phyloP scores from a whole-genome alignment of 2,888 invertebrate genomes.

The Limnephilus auricula region DNA sequence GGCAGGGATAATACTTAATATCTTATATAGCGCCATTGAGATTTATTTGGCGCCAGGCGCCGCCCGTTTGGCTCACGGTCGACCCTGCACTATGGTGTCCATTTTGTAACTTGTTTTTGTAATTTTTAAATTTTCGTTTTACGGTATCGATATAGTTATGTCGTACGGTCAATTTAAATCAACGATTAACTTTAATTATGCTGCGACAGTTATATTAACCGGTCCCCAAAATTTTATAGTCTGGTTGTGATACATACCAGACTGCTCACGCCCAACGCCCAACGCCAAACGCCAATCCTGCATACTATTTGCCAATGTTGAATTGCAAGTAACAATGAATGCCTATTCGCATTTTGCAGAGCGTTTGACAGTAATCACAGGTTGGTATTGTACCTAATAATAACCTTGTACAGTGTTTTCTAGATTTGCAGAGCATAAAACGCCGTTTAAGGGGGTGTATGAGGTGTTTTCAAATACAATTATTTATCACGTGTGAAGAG shows the following conservation, averaged over 20 bases:
- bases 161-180: too few species aligned
- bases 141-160: too few species aligned
- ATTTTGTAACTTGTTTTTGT: too few species aligned
- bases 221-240: neutral
- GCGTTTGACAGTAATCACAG: neutral
- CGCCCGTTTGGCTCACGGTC: too few species aligned
- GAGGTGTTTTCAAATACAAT: neutral
- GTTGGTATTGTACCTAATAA: neutral
- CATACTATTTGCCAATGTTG: neutral
- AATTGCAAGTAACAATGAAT: neutral
- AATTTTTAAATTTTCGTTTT: too few species aligned
- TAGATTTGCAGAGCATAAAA: neutral
- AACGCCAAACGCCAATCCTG: neutral
- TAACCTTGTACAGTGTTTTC: neutral
- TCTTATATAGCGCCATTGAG: too few species aligned
- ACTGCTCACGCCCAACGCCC: neutral
- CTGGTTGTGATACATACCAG: neutral
- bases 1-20: too few species aligned
- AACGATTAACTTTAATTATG: too few species aligned
- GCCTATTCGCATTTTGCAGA: neutral
- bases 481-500: neutral
- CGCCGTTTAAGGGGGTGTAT: neutral
- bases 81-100: too few species aligned
- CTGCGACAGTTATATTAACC: neutral
- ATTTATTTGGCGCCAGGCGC: too few species aligned